These are phyloP conservation scores for Sitobion miscanthi DNA, from an alignment of 1,140 invertebrate species.

Conservation along the genomic window DNA sequence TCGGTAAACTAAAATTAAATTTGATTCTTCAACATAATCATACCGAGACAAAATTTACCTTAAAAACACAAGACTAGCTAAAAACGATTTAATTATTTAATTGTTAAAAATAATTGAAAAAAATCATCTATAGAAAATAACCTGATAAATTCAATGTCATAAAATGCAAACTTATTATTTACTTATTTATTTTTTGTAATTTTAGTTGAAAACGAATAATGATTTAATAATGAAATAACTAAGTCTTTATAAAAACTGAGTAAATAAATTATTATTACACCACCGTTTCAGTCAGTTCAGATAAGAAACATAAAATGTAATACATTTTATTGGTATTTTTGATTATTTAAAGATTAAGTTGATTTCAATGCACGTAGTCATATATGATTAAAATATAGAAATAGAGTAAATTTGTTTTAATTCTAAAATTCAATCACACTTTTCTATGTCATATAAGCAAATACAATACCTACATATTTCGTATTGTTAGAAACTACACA, in stretches of 20 bases:
- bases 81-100: neutral
- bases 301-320: slow-evolving; percentile 17
- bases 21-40: neutral
- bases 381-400: neutral
- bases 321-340: slow-evolving; percentile 1
- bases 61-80: neutral
- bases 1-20: neutral
- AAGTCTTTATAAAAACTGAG: neutral
- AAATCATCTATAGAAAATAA: neutral
- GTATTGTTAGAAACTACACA: neutral
- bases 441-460: neutral
- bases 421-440: neutral
- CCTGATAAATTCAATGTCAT: neutral
- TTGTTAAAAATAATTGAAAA: neutral
- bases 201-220: neutral
- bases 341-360: neutral
- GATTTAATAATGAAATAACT: slow-evolving; percentile 24
- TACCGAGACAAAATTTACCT: neutral
- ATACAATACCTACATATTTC: neutral
- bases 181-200: neutral
- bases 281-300: neutral
- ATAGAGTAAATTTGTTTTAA: neutral
- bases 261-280: neutral
- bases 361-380: neutral
- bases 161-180: neutral